phyloP scores from a whole-genome alignment of 2,113 vertebrate genomes.

The Deroptyus accipitrinus region DNA sequence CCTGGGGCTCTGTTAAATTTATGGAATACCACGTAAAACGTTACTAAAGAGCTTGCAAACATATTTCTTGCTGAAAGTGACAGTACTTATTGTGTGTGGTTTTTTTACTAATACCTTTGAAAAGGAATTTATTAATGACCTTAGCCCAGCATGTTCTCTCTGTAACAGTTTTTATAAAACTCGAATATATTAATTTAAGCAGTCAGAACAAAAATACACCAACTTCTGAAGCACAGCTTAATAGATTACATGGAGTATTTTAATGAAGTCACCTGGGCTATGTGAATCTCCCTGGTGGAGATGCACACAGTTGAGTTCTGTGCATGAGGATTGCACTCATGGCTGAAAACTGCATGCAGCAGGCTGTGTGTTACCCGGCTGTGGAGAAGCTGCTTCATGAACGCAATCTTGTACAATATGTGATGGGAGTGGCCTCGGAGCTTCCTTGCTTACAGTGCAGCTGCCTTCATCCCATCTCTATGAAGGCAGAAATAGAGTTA shows the following conservation, averaged over 20 bases:
- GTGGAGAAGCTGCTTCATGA: background rate
- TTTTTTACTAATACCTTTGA: background rate
- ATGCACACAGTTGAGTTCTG: background rate
- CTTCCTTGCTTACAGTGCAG: background rate
- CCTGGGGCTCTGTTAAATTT: background rate
- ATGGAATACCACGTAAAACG: background rate
- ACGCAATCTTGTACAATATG: background rate
- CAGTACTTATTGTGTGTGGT: background rate
- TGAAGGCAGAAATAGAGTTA: background rate
- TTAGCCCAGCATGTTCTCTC: background rate
- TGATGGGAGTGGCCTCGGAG: background rate
- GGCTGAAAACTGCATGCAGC: background rate
- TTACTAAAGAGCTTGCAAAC: background rate
- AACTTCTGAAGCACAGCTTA: background rate
- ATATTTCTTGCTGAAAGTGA: background rate
- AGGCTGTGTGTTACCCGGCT: background rate
- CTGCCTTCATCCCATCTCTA: background rate
- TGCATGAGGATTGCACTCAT: background rate
- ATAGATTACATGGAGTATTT: background rate
- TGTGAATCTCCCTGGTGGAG: accelerated
- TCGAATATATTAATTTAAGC: background rate
- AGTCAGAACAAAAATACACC: background rate
- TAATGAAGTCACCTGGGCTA: background rate
- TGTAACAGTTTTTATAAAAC: background rate
- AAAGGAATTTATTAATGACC: background rate